These are phyloP conservation scores for Cladopsammia gracilis DNA, from an alignment of 64 coral and sea anemone genomes.

Conservation along the genomic window DNA sequence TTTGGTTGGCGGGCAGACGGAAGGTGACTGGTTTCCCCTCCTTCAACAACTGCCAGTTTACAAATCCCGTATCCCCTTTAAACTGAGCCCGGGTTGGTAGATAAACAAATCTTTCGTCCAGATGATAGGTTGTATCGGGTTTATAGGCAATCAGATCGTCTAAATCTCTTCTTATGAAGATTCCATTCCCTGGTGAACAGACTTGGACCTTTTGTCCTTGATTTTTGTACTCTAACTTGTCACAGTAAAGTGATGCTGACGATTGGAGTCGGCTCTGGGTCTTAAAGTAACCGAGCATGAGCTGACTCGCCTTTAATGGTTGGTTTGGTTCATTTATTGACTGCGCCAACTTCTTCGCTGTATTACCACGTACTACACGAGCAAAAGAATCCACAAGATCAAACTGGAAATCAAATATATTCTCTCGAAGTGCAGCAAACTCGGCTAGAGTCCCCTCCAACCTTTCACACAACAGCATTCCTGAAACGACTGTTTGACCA, in stretches of 20 bases:
- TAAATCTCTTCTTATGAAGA: not conserved
- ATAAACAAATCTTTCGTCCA: constrained; percentile 7
- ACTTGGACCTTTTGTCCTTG: not conserved
- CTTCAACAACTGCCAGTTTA: constrained; percentile 31
- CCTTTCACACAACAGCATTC: constrained; percentile 32
- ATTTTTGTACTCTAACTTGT: constrained; percentile 37
- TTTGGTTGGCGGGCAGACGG: constrained; percentile 11
- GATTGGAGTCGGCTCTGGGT: constrained; percentile 29
- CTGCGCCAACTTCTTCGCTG: constrained; percentile 4
- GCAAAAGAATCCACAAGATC: constrained; percentile 51
- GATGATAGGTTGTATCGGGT: constrained; percentile 1
- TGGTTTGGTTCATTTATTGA: not conserved
- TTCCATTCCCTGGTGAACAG: not conserved
- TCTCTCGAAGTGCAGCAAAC: constrained; percentile 44
- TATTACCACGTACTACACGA: constrained; percentile 30
- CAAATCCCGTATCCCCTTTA: constrained; percentile 26
- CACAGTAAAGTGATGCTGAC: not conserved
- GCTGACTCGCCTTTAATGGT: not conserved
- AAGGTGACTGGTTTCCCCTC: constrained; percentile 26
- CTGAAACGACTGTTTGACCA: not conserved
- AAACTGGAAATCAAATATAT: constrained; percentile 70
- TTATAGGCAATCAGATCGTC: constrained; percentile 5
- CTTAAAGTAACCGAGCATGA: constrained; percentile 35
- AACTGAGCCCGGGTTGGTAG: not conserved
- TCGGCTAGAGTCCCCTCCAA: constrained; percentile 57